These are phyloP conservation scores for Rhinopithecus roxellana DNA, from an alignment of 2,113 vertebrate genomes.

Conservation along the genomic window DNA sequence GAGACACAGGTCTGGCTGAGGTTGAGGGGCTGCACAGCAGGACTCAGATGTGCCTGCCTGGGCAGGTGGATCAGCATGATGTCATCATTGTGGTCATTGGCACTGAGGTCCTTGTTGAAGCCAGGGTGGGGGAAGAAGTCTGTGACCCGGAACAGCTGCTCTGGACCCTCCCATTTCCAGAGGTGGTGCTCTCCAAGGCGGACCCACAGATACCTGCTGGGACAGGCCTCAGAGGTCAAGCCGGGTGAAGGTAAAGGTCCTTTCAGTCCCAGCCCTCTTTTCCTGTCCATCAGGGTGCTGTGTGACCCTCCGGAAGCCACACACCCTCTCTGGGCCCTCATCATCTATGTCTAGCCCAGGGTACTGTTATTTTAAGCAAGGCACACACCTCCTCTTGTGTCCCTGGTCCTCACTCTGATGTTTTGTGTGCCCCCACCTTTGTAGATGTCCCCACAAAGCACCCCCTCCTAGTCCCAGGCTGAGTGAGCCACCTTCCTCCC, in stretches of 20 bases:
- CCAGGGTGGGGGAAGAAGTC: constrained; percentile 77
- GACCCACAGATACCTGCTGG: constrained; percentile 75
- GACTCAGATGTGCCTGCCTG: constrained; percentile 79
- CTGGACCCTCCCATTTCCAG: constrained; percentile 70
- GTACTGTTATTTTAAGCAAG: neutral
- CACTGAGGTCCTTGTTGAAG: constrained; percentile 78
- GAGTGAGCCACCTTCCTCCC: neutral
- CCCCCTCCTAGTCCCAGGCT: too few species aligned
- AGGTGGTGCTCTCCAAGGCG: constrained; percentile 81
- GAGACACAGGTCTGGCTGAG: constrained; percentile 83
- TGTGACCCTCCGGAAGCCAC: neutral
- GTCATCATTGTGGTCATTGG: constrained; percentile 84
- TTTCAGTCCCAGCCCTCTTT: neutral
- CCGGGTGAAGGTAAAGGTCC: neutral
- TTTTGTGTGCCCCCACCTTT: neutral
- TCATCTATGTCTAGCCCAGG: neutral
- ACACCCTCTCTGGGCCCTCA: neutral
- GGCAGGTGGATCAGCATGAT: constrained; percentile 90
- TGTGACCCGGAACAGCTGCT: constrained; percentile 71
- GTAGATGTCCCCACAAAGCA: neutral
- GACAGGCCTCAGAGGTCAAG: constrained; percentile 12
- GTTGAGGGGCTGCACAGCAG: constrained; percentile 82
- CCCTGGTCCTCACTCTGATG: neutral
- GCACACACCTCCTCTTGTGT: neutral
- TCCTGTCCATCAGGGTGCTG: neutral